Evolutionary conservation across 2,113 vertebrate genomes (phyloP).

Genomic region (Pholis gunnellus): DNA sequence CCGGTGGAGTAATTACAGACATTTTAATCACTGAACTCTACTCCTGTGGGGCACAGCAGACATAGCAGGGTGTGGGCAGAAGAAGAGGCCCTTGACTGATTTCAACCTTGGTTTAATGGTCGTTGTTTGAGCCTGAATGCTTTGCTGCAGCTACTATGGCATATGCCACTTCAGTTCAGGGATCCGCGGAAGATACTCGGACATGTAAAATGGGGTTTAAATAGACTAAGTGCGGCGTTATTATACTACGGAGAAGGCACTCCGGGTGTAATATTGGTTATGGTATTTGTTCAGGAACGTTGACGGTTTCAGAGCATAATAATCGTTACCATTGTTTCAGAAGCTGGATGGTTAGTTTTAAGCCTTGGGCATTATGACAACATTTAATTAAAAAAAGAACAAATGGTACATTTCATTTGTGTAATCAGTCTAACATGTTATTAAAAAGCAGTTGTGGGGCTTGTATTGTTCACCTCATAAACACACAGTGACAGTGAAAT

Average conservation of each 20-base stretch:
- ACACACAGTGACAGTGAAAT: constrained; percentile 26
- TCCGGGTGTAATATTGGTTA: not conserved
- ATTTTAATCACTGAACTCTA: constrained; percentile 76
- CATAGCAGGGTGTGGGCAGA: constrained; percentile 53
- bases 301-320: constrained; percentile 14
- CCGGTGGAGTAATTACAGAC: constrained; percentile 72
- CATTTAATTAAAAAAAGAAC: constrained; percentile 8
- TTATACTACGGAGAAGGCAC: not conserved
- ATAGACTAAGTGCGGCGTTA: not conserved
- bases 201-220: not conserved
- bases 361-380: constrained; percentile 11
- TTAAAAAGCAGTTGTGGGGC: constrained; percentile 21
- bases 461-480: constrained; percentile 47
- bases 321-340: constrained; percentile 5
- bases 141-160: constrained; percentile 55
- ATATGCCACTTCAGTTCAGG: constrained; percentile 50
- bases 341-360: constrained; percentile 23
- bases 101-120: constrained; percentile 80
- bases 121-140: constrained; percentile 62
- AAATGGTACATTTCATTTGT: constrained; percentile 22
- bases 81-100: constrained; percentile 73
- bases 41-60: constrained; percentile 66
- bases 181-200: constrained; percentile 1
- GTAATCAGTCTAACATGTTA: constrained; percentile 32
- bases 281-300: not conserved